Conservation (phyloP, 2,113 vertebrate genomes). For the Scatophagus argus region DNA sequence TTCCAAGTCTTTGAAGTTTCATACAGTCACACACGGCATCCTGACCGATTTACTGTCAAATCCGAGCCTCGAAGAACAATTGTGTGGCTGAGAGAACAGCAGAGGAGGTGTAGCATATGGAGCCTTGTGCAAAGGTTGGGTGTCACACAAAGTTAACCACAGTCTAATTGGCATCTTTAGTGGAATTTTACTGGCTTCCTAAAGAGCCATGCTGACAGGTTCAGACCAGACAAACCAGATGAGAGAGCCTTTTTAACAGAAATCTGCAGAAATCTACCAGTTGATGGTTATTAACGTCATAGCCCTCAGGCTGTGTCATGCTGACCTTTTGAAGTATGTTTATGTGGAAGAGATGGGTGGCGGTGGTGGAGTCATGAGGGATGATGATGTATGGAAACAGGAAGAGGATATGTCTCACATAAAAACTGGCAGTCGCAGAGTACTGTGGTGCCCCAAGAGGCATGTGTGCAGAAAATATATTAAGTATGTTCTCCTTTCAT, state of each 20-base stretch:
- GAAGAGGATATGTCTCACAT: too few relatives aligned
- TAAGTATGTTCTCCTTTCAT: too few relatives aligned
- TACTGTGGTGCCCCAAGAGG: too few relatives aligned
- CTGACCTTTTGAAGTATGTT: background rate
- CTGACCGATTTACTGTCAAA: constrained; percentile 49
- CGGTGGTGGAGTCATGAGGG: background rate
- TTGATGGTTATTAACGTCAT: background rate
- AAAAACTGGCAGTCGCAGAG: background rate
- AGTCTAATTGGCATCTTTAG: constrained; percentile 30
- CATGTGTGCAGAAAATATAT: too few relatives aligned
- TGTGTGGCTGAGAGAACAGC: constrained; percentile 5
- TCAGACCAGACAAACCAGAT: constrained; percentile 13
- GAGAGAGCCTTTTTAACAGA: constrained; percentile 2
- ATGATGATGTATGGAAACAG: background rate
- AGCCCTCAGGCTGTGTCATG: too few relatives aligned
- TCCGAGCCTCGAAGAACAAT: constrained; percentile 16
- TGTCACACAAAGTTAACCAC: constrained; percentile 37
- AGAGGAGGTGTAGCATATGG: constrained; percentile 7
- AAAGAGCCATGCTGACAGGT: constrained; percentile 26
- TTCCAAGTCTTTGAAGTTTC: constrained; percentile 33
- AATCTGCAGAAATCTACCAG: background rate
- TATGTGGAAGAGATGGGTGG: background rate
- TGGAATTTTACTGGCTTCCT: constrained; percentile 21
- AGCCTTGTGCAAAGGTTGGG: constrained; percentile 12
- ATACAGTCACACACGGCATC: constrained; percentile 9